A percentile compares a stretch with the other conserved stretches of the same genome.
These are phyloP conservation scores for Rhinella marina DNA, from an alignment of 2,797 vertebrate genomes.

Conservation along the genomic window DNA sequence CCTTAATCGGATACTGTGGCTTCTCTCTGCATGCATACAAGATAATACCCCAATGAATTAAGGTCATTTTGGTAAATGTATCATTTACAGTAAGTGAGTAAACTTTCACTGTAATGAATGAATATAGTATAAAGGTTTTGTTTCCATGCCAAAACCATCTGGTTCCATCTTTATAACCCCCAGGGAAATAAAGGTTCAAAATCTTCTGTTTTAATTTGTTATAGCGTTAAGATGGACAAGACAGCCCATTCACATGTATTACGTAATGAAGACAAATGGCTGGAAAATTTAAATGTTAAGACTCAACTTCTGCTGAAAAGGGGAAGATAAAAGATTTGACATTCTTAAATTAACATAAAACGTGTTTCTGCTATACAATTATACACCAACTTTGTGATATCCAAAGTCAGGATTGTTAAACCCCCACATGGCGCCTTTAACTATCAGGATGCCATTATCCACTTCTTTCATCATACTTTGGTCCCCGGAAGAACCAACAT, in stretches of 20 bases:
- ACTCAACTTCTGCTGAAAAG: background rate
- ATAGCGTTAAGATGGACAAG: conserved; percentile 5
- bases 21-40: background rate
- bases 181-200: conserved; percentile 21
- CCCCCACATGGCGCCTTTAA: no score
- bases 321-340: no score
- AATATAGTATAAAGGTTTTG: background rate
- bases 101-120: background rate
- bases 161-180: background rate
- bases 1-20: background rate
- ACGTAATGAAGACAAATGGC: conserved; percentile 16
- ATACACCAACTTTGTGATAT: background rate
- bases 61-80: conserved; percentile 11
- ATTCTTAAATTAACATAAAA: background rate
- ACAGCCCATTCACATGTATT: conserved; percentile 4
- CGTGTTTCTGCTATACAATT: background rate
- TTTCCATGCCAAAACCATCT: conserved; percentile 2
- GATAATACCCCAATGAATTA: conserved; percentile 1
- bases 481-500: no score
- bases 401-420: no score
- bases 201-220: conserved; percentile 6
- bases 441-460: no score
- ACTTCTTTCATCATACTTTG: no score
- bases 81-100: background rate
- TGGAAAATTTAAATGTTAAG: background rate